Base-by-base conservation (phyloP, 2,888 invertebrate genomes). In the Trichacis sp. region DNA sequence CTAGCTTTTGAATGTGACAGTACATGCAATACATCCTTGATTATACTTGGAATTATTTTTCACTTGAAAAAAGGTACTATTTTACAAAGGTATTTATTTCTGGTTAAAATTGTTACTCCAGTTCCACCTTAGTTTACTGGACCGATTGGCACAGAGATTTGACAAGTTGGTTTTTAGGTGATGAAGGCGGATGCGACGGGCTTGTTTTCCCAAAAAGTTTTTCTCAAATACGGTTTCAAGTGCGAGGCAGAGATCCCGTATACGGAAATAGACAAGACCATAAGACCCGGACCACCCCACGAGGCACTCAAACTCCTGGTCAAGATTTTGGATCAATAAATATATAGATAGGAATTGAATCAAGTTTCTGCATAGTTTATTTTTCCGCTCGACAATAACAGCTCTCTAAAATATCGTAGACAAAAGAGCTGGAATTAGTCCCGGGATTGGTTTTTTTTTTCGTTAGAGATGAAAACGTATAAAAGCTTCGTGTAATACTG, bases 141-240 rank as follows among this genome's bases (percentile, higher is more conserved):
- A n/a, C n/a, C n/a, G 5, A 36, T 36, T 36, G 8, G 40, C 14
- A 40, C 15, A 15, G 8, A 2, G 15, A 14, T 43, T 43, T 42
- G 14, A 42, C 9, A 11, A 33, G 14, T 33, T n/a, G 2, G n/a
- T 58, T 87, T 87, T 40, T 86, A 93, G 91, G 78, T 94, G 18
- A 88, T 94, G 74, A 94, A 93, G 84, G 91, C 91, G 14, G 94
- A 94, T 78, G 93, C 94, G 0, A 94, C 94, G 0, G 93, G 94
- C 15, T 87, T 90, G 1, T 94, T 88, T 77, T 94, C 94, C 0
- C 93, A 94, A 77, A 91, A 90, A 73, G 91, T 93, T 55, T 89
- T 91, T 64, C 87, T 88, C 73, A 89, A 89, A 20, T 86, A 91
- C 43, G 93, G 92, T 0, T 89, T 93, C 75, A 85, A 87, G 48